Evolutionary conservation across 2,797 vertebrate species (phyloP).

Genomic region (Botia kubotai): DNA sequence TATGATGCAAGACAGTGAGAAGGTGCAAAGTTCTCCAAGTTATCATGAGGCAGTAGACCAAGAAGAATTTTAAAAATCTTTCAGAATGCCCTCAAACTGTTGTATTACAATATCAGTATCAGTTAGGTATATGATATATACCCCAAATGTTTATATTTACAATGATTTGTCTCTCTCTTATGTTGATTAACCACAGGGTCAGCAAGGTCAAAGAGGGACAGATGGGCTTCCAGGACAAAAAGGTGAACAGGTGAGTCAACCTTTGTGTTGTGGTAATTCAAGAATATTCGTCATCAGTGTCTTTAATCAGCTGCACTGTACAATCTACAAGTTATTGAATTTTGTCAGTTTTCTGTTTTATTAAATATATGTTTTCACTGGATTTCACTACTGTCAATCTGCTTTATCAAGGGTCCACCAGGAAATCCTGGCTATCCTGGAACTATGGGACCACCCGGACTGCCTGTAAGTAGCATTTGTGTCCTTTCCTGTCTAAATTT

Average conservation of each 20-base stretch:
- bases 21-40: slow-evolving; percentile 30
- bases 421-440: slow-evolving; percentile 92
- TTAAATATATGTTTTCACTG: neutral
- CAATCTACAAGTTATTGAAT: neutral
- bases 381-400: neutral
- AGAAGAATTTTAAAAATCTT: slow-evolving; percentile 32
- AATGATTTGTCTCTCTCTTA: slow-evolving; percentile 20
- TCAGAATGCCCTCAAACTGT: slow-evolving; percentile 21
- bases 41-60: slow-evolving; percentile 30
- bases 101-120: neutral
- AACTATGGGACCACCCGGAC: slow-evolving; percentile 86
- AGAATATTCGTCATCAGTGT: neutral
- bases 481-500: neutral
- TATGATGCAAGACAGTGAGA: slow-evolving; percentile 35
- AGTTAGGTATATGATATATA: too few relatives aligned
- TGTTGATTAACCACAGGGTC: slow-evolving; percentile 79
- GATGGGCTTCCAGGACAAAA: slow-evolving; percentile 84
- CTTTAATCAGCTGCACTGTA: neutral
- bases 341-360: neutral
- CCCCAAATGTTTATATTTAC: neutral
- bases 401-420: slow-evolving; percentile 81
- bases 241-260: slow-evolving; percentile 86
- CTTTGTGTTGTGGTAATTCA: slow-evolving; percentile 42
- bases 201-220: slow-evolving; percentile 87
- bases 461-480: slow-evolving; percentile 82